Conservation (phyloP, 2,888 invertebrate species). For the Trissolcus japonicus region DNA sequence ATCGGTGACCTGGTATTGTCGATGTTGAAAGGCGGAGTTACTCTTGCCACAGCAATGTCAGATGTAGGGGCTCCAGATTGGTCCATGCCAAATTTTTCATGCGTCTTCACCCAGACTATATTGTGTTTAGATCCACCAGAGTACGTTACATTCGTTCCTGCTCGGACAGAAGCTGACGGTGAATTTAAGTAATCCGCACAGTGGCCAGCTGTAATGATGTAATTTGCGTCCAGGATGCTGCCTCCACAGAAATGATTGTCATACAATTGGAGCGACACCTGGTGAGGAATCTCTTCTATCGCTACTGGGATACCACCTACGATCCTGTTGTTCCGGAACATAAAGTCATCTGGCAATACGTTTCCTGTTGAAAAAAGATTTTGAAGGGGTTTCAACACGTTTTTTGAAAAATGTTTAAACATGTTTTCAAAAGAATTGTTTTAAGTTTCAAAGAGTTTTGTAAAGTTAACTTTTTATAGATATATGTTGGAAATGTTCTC, state of each 20-base stretch:
- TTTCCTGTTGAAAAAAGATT: no score
- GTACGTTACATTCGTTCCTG: constrained; percentile 13
- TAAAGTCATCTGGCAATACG: no score
- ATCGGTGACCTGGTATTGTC: constrained; percentile 29
- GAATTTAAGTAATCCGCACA: constrained; percentile 2
- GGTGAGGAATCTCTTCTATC: constrained; percentile 77
- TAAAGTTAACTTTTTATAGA: no score
- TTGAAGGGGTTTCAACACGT: no score
- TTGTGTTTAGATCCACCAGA: constrained; percentile 33
- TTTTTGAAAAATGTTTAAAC: no score
- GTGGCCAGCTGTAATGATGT: constrained; percentile 43
- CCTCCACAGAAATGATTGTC: constrained; percentile 34
- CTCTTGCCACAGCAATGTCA: constrained; percentile 48
- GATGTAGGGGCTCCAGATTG: not conserved
- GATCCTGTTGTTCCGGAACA: constrained; percentile 66
- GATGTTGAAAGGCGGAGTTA: constrained; percentile 43
- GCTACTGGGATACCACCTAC: constrained; percentile 77
- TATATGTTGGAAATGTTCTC: no score
- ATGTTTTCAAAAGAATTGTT: no score
- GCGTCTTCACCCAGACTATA: constrained; percentile 14
- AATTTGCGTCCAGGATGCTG: constrained; percentile 26
- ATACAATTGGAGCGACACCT: constrained; percentile 64
- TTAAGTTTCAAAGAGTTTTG: no score
- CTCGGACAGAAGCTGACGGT: constrained; percentile 11
- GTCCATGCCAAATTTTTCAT: constrained; percentile 9